Evolutionary conservation across 2,797 vertebrate species (phyloP).

Genomic region (Anabacerthia variegaticeps): DNA sequence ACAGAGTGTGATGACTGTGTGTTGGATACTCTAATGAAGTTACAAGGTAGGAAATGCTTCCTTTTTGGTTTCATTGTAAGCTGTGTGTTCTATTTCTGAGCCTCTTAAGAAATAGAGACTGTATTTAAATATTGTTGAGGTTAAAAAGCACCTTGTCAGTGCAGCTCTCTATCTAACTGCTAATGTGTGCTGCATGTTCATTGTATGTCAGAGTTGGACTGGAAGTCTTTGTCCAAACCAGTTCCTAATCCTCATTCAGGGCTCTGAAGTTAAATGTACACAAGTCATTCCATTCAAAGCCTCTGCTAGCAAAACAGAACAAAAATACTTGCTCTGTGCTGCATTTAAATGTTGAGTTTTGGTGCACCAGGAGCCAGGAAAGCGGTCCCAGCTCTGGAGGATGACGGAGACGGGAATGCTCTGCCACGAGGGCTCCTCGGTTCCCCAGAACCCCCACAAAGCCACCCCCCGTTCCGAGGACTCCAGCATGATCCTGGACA

Average conservation of each 20-base stretch:
- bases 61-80: background rate
- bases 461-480: slow-evolving; percentile 83
- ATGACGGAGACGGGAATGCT: slow-evolving; percentile 90
- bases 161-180: background rate
- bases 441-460: slow-evolving; percentile 89
- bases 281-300: background rate
- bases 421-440: slow-evolving; percentile 95
- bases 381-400: slow-evolving; percentile 96
- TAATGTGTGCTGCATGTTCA: background rate
- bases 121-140: background rate
- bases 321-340: background rate
- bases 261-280: background rate
- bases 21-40: background rate
- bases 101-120: background rate
- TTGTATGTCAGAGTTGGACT: background rate
- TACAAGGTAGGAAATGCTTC: background rate
- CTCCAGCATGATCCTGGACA: slow-evolving; percentile 90
- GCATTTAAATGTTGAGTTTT: background rate
- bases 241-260: background rate
- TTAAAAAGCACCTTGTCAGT: background rate
- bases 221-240: background rate
- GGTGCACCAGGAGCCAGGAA: slow-evolving; percentile 89
- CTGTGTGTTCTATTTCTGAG: background rate
- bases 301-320: background rate
- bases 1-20: background rate